Percentiles rank a stretch among this genome's conserved stretches.
phyloP scores from a whole-genome alignment of 2,113 vertebrate species.

The Melanocharis versteri region DNA sequence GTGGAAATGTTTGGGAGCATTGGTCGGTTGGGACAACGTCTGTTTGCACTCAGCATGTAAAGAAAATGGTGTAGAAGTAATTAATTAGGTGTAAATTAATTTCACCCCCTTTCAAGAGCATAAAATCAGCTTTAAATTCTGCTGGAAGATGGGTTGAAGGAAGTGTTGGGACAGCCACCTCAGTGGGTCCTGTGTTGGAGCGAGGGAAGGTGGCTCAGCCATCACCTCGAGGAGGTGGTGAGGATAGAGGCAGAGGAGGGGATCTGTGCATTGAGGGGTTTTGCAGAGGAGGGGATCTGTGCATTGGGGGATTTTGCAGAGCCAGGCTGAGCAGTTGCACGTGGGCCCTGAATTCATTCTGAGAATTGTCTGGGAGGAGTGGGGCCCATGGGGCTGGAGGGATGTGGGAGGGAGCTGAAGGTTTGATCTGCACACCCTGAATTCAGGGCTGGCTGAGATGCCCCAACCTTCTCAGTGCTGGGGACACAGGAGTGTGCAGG shows the following conservation, averaged over 20 bases:
- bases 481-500: not conserved
- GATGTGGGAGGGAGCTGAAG: not conserved
- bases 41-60: not conserved
- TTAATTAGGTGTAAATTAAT: not conserved
- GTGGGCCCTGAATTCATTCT: not conserved
- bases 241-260: not conserved
- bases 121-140: not conserved
- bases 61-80: not conserved
- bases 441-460: not conserved
- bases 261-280: fast-evolving
- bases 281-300: not conserved
- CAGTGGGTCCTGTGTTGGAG: fast-evolving
- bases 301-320: not conserved
- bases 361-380: not conserved
- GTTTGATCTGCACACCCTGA: not conserved
- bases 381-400: not conserved
- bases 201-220: not conserved
- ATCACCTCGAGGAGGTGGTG: fast-evolving
- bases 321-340: not conserved
- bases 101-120: not conserved
- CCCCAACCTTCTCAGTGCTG: not conserved
- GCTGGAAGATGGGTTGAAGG: not conserved
- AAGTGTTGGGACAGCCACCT: not conserved
- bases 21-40: not conserved
- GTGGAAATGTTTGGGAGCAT: slow-evolving; percentile 27